Evolutionary conservation across 2,797 vertebrate genomes (phyloP), one percentile per base, ranked within the genome.

Genomic region (Geotria australis): DNA sequence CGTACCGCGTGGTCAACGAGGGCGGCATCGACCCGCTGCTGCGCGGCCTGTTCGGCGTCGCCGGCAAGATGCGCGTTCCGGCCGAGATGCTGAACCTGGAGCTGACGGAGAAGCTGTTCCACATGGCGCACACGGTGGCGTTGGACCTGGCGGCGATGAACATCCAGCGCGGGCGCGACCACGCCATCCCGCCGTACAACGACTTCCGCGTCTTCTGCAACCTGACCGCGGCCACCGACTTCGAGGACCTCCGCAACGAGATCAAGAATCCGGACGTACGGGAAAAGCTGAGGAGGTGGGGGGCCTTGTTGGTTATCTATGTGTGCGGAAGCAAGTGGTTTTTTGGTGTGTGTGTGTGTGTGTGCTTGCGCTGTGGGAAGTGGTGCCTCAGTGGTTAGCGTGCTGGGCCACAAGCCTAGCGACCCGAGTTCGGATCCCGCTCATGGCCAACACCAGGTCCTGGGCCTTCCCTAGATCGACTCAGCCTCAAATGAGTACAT

Each of bases 101-200:
- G 69, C 77, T 98, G 68, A 98, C 91, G 0, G 91, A 98, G 70
- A 73, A 79, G 59, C 70, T 98, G 45, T 98, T 98, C 70, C 96
- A 89, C 58, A 96, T 96, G 91, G 85, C 80, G 1, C 88, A 88
- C 58, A 69, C 88, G 0, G 89, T 98, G 66, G 88, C 91, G 4
- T 74, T 98, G 65, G 91, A 98, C 66, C 75, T 98, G 60, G 91
- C 91, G 2, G 83, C 91, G 62, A 88, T 95, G 77, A 98, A 96
- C 64, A 79, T 98, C 66, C 91, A 98, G 67, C 76, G 91, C 55
- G 91, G 85, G 59, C 73, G 89, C 60, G 91, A 98, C 69, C 91
- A 98, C 3, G 91, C 89, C 55, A 88, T 91, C 62, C 85, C 91
- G 1, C 76, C 91, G 1, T 98, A 98, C 66, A 94, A 93, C 13